Base-by-base conservation (phyloP, 2,113 vertebrate species). In the Nipponia nippon region DNA sequence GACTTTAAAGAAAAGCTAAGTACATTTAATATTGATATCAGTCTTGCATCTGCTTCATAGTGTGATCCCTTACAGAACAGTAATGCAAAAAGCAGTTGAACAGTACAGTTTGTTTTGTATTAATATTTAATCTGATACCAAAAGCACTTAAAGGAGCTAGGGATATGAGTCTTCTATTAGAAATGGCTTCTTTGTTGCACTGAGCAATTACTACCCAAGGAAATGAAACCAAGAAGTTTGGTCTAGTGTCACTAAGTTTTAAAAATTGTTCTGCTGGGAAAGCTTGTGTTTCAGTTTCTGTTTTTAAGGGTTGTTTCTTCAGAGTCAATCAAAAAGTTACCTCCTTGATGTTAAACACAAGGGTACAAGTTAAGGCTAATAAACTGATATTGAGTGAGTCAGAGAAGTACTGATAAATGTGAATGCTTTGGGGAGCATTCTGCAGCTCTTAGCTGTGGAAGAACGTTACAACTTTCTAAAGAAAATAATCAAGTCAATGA, bases 91-190 rank as follows among this genome's bases (percentile, higher is more conserved):
- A 78, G 80, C 63, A 83, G 95, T 90, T 87, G 90, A 97, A 87
- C 70, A 67, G 79, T 93, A 79, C 77, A 95, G 94, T 95, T 97
- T 94, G 90, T 86, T 98, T 97, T 95, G 91, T 94, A 96, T 98
- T 98, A 98, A 98, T 97, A 98, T 97, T 98, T 98, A 94, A 98
- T 98, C 72, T 88, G 77, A 93, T 96, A 96, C 63, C 91, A 88
- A 82, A 96, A 97, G 93, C 97, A 97, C 97, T 98, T 98, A 95
- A 96, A 98, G 96, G 97, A 97, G 69, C 72, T 92, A 71, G 94
- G 92, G 94, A 93, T 93, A 47, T 50, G 77, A 97, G 71, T 93
- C 95, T 88, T 87, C 85, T 58, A 18, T 89, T 96, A 96, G 94
- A 96, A 98, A 92, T 0, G 1, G 85, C 65, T 96, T 97, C 90